Percentiles rank a stretch among this genome's conserved stretches.
phyloP scores from a whole-genome alignment of 2,888 invertebrate genomes.

The Barypeithes pellucidus region DNA sequence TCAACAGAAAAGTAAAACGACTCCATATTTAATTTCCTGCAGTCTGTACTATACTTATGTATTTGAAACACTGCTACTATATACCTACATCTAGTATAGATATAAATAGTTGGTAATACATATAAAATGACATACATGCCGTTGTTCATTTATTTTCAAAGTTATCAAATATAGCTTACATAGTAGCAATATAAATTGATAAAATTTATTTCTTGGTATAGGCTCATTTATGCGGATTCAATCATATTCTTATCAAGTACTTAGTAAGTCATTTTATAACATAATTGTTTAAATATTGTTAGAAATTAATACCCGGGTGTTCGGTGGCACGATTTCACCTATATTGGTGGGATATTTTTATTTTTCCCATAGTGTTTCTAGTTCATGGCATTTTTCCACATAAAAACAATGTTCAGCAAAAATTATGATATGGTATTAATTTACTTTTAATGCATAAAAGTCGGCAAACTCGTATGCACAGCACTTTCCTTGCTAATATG shows the following conservation, averaged over 20 bases:
- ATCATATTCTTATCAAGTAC: slow-evolving; percentile 60
- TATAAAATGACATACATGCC: not conserved
- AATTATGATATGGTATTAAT: not conserved
- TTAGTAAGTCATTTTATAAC: slow-evolving; percentile 49
- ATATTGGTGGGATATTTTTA: slow-evolving; percentile 27
- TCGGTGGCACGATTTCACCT: slow-evolving; percentile 26
- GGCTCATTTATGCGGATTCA: slow-evolving; percentile 53
- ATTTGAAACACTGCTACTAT: no score
- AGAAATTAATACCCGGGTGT: slow-evolving; percentile 24
- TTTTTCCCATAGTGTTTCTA: slow-evolving; percentile 18
- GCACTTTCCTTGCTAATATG: no score
- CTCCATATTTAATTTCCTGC: no score
- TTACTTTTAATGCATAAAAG: not conserved
- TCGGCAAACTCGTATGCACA: no score
- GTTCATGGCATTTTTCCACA: not conserved
- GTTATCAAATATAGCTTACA: slow-evolving; percentile 22
- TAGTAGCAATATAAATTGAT: slow-evolving; percentile 36
- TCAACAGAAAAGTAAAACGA: no score
- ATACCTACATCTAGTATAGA: no score
- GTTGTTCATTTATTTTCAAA: slow-evolving; percentile 16
- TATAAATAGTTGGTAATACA: not conserved
- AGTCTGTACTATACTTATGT: no score
- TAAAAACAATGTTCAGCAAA: slow-evolving; percentile 17
- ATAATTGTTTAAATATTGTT: slow-evolving; percentile 22
- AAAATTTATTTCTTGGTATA: slow-evolving; percentile 55